These are phyloP conservation scores for Spinus olivaceus DNA, from an alignment of 2,797 vertebrate genomes.

Conservation along the genomic window DNA sequence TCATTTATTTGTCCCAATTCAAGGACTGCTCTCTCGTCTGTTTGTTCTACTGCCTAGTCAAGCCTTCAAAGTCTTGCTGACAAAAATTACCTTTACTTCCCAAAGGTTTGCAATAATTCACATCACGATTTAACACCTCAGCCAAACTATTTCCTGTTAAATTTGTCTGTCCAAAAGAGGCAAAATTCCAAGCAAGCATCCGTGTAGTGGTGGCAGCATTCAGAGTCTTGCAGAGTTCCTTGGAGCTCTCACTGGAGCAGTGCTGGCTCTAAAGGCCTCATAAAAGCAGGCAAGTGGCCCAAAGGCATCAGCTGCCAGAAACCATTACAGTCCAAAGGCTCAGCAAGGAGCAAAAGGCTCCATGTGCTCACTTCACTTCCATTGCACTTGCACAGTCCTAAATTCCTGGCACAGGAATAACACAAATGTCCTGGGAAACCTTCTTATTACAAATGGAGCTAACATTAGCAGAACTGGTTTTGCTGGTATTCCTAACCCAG, in stretches of 20 bases:
- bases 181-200: neutral
- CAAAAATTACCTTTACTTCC: neutral
- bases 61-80: neutral
- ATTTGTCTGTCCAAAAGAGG: neutral
- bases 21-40: slow-evolving; percentile 24
- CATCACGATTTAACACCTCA: neutral
- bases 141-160: neutral
- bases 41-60: slow-evolving; percentile 10
- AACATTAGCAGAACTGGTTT: neutral
- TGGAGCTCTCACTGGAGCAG: neutral
- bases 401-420: neutral
- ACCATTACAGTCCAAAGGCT: neutral
- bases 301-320: neutral
- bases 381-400: neutral
- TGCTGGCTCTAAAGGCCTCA: neutral
- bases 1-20: slow-evolving; percentile 46
- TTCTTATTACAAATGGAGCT: neutral
- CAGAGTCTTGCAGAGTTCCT: neutral
- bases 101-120: neutral
- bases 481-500: neutral
- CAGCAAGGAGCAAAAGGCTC: neutral
- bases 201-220: neutral
- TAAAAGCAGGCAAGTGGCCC: neutral
- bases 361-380: neutral
- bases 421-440: neutral